Conservation (phyloP, 1,140 invertebrate genomes). For the Bilobella aurantiaca region DNA sequence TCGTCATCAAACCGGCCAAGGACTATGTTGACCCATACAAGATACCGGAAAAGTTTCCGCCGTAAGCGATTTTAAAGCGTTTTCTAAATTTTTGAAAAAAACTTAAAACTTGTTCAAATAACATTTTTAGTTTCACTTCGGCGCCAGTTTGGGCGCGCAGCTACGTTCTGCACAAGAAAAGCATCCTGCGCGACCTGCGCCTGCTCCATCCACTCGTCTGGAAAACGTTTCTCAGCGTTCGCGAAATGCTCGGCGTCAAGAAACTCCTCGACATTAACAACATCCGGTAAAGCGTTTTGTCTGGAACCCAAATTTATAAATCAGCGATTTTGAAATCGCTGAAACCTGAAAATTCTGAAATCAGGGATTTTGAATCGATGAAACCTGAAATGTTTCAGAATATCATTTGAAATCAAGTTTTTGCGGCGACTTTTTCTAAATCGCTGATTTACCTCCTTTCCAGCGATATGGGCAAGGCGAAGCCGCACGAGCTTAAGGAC, state of each 20-base stretch:
- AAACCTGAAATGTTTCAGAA: no score
- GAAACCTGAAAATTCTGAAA: no score
- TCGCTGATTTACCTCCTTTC: not conserved
- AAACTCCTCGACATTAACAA: slow-evolving; percentile 15
- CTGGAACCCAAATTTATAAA: no score
- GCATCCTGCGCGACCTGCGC: slow-evolving; percentile 9
- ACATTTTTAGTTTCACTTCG: slow-evolving; percentile 7
- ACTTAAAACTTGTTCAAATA: not conserved
- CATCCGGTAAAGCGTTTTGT: no score
- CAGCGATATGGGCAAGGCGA: slow-evolving; percentile 16
- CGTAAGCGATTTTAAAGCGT: slow-evolving; percentile 15
- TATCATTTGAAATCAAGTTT: no score
- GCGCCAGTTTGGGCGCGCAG: slow-evolving; percentile 22
- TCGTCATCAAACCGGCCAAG: slow-evolving; percentile 17
- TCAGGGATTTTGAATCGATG: no score
- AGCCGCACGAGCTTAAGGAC: slow-evolving; percentile 29
- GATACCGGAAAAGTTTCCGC: slow-evolving; percentile 22
- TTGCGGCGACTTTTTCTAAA: no score
- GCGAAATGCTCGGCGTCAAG: slow-evolving; percentile 18
- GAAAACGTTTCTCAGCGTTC: slow-evolving; percentile 24
- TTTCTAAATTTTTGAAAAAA: slow-evolving; percentile 5
- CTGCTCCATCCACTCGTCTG: slow-evolving; percentile 22
- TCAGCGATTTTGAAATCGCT: no score
- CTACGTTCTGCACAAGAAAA: not conserved
- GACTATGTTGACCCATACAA: slow-evolving; percentile 19